Evolutionary conservation across 1,140 invertebrate genomes (phyloP).

Genomic region (Drosophila parvula): DNA sequence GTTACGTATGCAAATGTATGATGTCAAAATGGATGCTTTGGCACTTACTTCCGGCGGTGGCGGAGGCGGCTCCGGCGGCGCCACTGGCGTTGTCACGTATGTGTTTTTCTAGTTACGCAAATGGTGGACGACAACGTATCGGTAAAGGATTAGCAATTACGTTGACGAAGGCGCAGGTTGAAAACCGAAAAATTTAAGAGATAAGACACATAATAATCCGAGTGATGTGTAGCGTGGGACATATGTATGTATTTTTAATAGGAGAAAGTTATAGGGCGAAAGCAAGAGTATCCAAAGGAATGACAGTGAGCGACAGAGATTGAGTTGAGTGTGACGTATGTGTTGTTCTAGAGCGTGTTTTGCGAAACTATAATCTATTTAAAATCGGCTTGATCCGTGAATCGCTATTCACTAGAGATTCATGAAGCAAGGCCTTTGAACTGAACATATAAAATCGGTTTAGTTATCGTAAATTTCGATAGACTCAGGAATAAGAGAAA

Average conservation of each 20-base stretch:
- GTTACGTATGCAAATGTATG: constrained; percentile 41
- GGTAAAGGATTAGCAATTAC: constrained; percentile 36
- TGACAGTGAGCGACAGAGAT: constrained; percentile 42
- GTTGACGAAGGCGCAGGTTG: constrained; percentile 44
- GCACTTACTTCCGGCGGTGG: constrained; percentile 80
- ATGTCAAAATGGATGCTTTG: constrained; percentile 55
- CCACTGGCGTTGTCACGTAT: constrained; percentile 76
- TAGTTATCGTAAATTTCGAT: constrained; percentile 8
- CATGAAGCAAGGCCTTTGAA: constrained; percentile 13
- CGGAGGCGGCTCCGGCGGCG: constrained; percentile 71
- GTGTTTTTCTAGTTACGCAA: constrained; percentile 78
- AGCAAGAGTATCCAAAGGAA: constrained; percentile 25
- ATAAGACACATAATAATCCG: constrained; percentile 38
- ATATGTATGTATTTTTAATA: constrained; percentile 49
- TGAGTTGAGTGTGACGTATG: constrained; percentile 13
- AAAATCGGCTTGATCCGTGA: constrained; percentile 17
- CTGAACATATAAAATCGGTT: constrained; percentile 15
- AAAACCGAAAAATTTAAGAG: constrained; percentile 52
- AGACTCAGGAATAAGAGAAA: neutral
- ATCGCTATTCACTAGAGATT: constrained; percentile 1
- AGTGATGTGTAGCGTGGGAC: constrained; percentile 39
- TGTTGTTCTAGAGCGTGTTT: constrained; percentile 16
- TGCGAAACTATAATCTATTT: constrained; percentile 11
- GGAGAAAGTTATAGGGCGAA: constrained; percentile 53
- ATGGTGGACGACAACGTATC: constrained; percentile 33